phyloP scores from a whole-genome alignment of 2,113 vertebrate species.

The Nestor notabilis region DNA sequence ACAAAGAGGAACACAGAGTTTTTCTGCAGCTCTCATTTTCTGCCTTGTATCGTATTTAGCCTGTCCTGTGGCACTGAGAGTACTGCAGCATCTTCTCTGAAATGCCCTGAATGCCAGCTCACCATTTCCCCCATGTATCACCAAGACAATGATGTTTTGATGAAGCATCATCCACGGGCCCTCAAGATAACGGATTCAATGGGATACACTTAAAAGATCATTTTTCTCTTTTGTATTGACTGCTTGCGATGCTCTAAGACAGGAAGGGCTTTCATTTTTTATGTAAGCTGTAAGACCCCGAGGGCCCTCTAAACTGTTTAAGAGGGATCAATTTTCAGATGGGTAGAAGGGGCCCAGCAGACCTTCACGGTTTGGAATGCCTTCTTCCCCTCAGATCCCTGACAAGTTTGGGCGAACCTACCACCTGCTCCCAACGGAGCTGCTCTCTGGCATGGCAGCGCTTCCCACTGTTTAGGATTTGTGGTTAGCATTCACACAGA shows the following conservation, averaged over 20 bases:
- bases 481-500: background rate
- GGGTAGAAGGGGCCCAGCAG: constrained; percentile 5
- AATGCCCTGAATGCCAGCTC: background rate
- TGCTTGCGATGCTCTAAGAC: constrained; percentile 50
- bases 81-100: background rate
- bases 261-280: constrained; percentile 72
- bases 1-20: background rate
- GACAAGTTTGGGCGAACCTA: background rate
- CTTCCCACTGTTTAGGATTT: constrained; percentile 21
- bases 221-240: constrained; percentile 72
- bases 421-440: background rate
- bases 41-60: background rate
- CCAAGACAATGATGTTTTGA: constrained; percentile 49
- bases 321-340: constrained; percentile 70
- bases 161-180: constrained; percentile 27
- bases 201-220: constrained; percentile 62
- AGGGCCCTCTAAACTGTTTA: constrained; percentile 60
- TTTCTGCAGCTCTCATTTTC: constrained; percentile 11
- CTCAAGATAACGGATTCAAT: constrained; percentile 56
- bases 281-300: constrained; percentile 59
- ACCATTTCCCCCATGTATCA: background rate
- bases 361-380: background rate
- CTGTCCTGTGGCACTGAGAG: background rate
- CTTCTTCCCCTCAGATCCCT: background rate
- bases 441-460: background rate